Evolutionary conservation across 2,797 vertebrate species (phyloP), one percentile per base, ranked within the genome.

Genomic region (Luscinia luscinia): DNA sequence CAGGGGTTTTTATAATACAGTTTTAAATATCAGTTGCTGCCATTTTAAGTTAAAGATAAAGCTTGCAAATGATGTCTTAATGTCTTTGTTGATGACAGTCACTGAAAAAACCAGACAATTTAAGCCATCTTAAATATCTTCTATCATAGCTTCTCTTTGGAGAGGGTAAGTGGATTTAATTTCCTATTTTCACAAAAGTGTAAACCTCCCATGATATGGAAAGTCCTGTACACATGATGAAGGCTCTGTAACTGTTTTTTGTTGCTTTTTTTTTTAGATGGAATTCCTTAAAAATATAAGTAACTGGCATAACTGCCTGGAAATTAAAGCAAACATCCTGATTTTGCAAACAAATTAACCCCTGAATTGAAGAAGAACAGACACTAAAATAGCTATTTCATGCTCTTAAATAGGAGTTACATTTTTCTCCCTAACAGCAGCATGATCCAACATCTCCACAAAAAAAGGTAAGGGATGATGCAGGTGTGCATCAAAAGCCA

Each of bases 11-110:
- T 85, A 73, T 54, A 20, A 93, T 62, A 67, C 38, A 91, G 41
- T 93, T 97, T 97, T 96, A 97, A 97, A 97, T 97, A 95, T 95
- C 95, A 97, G 70, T 96, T 96, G 66, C 85, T 97, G 95, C 92
- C 93, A 96, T 96, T 97, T 97, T 96, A 79, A 70, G 90, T 97
- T 97, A 96, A 95, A 96, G 75, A 95, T 92, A 97, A 96, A 96
- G 43, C 76, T 93, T 95, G 55, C 64, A 97, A 97, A 97, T 95
- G 45, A 97, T 96, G 52, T 87, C 93, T 97, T 97, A 96, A 97
- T 97, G 63, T 89, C 94, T 97, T 97, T 97, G 87, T 76, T 97
- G 96, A 96, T 97, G 96, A 97, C 90, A 97, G 46, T 58, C 41
- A 80, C 58, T 87, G 84, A 74, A 92, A 94, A 96, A 95, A 19